Evolutionary conservation across 2,888 invertebrate genomes (phyloP).

Genomic region (Portevinia maculata): DNA sequence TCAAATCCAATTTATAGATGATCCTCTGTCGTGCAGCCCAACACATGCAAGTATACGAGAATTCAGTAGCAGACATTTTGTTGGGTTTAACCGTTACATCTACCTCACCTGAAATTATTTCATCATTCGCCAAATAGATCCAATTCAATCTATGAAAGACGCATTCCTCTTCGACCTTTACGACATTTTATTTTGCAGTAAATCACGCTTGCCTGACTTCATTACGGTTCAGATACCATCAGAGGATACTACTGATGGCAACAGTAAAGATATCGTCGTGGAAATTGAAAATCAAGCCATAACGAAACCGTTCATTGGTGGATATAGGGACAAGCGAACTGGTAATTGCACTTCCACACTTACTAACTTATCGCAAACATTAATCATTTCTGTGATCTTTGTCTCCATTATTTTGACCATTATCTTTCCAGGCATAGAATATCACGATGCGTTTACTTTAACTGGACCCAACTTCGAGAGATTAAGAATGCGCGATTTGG

Average conservation of each 20-base stretch:
- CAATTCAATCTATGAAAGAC: background rate
- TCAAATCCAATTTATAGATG: too few species aligned
- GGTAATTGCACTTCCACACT: constrained; percentile 80
- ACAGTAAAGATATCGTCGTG: constrained; percentile 84
- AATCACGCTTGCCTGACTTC: constrained; percentile 84
- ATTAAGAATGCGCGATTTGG: constrained; percentile 77
- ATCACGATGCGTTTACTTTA: constrained; percentile 92
- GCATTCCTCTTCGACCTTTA: background rate
- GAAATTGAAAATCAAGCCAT: constrained; percentile 86
- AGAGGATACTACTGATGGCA: constrained; percentile 81
- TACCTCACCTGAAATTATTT: too few species aligned
- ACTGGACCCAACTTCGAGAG: constrained; percentile 84
- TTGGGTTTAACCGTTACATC: too few species aligned
- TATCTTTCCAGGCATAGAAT: constrained; percentile 84
- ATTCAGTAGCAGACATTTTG: too few species aligned
- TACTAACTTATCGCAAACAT: background rate
- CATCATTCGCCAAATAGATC: too few species aligned
- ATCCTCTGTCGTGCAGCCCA: too few species aligned
- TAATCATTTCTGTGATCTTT: constrained; percentile 24
- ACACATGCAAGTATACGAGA: too few species aligned
- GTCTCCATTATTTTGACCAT: background rate
- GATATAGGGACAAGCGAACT: constrained; percentile 89
- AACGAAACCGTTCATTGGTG: constrained; percentile 90
- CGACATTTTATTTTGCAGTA: constrained; percentile 76
- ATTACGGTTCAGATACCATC: constrained; percentile 84